Evolutionary conservation across 2,797 vertebrate genomes (phyloP), one percentile per base, ranked within the genome.

Genomic region (Betta splendens): DNA sequence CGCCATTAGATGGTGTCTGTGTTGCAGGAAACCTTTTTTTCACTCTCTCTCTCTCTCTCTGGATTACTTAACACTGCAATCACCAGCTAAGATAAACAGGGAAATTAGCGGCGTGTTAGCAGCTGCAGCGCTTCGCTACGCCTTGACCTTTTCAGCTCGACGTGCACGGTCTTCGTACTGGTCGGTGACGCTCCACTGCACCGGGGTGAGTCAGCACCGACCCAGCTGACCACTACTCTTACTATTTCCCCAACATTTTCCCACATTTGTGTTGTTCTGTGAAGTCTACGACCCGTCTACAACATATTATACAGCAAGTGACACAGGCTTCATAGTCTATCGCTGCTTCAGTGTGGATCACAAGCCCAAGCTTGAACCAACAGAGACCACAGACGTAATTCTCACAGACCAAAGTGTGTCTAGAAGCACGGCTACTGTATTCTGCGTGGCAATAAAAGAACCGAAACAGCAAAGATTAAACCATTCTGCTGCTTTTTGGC

Each of bases 151-250:
- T n/a, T 20, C 37, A 28, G 23, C n/a, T 47, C 32, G 17, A 18
- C 12, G 26, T 10, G 37, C 26, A 44, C 35, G 1, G 33, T 40
- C 31, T 37, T 26, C 21, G 58, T 4, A 37, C 7, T 21, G 12
- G 32, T 31, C 38, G 50, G 33, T 9, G 45, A 50, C 20, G 26
- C 21, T 49, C 28, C 38, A 25, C 54, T 44, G 35, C 36, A 53
- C n/a, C n/a, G n/a, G 22, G 22, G 21, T 3, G 5, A 22, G 21
- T 3, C 11, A 37, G 28, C 42, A 20, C 9, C 33, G 38, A 59
- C 32, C 17, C 28, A n/a, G n/a, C n/a, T n/a, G n/a, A n/a, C 36
- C 8, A 9, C n/a, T 31, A 44, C n/a, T 35, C 40, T 54, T 9
- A 42, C 23, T 23, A 5, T 7, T 26, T 31, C 21, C 6, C 31